phyloP scores from a whole-genome alignment of 1,140 invertebrate species.

The Laodelphax striatellus region DNA sequence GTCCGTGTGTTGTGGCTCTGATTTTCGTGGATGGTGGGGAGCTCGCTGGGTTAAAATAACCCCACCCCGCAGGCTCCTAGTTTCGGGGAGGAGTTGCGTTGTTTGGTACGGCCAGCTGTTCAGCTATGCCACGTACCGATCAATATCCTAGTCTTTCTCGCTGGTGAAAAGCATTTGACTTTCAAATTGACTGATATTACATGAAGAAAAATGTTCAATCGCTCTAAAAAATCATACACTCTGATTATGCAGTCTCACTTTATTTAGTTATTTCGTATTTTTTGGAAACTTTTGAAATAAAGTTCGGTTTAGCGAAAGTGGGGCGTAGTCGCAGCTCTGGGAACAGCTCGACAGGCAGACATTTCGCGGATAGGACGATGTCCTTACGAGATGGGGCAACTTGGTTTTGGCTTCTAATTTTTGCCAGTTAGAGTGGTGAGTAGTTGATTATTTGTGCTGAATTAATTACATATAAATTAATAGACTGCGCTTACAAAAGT shows the following conservation, averaged over 20 bases:
- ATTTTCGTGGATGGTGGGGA: not conserved
- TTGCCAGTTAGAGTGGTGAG: conserved; percentile 18
- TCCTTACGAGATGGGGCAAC: conserved; percentile 17
- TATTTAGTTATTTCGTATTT: not conserved
- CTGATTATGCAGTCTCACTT: not conserved
- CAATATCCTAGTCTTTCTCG: conserved; percentile 8
- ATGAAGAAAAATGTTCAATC: not conserved
- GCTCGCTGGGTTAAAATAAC: conserved; percentile 14
- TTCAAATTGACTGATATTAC: not conserved
- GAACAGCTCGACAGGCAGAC: conserved; percentile 15
- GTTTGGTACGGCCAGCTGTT: conserved; percentile 4
- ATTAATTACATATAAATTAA: not conserved
- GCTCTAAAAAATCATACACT: not conserved
- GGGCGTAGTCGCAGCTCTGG: conserved; percentile 11
- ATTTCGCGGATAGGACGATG: conserved; percentile 15
- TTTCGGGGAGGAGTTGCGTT: conserved; percentile 8
- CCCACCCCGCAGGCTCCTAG: conserved; percentile 3
- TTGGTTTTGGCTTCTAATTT: conserved; percentile 21
- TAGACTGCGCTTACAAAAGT: not conserved
- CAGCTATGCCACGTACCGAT: conserved; percentile 13
- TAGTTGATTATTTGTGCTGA: conserved; percentile 1
- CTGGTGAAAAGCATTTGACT: not conserved
- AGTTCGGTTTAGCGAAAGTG: not conserved
- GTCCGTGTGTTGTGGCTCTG: not conserved
- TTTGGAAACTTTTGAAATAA: conserved; percentile 5